A percentile compares a stretch with the other conserved stretches of the same genome.
Evolutionary conservation across 2,113 vertebrate genomes (phyloP).

Genomic region (Pluvianellus socialis): DNA sequence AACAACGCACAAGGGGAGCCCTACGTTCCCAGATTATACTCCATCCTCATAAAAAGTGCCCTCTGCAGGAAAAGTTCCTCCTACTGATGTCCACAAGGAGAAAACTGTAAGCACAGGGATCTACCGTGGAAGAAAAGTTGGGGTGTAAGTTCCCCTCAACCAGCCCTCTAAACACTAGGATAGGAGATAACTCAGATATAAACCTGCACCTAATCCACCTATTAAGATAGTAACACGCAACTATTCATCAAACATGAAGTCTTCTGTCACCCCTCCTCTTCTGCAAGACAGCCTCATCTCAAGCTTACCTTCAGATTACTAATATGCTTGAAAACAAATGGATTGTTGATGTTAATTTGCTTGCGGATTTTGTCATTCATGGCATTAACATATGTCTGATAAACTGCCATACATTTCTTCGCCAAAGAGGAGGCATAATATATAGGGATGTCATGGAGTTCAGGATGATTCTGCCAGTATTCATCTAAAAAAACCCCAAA

Average conservation of each 20-base stretch:
- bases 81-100: neutral
- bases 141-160: neutral
- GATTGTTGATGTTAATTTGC: conserved; percentile 98
- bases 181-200: neutral
- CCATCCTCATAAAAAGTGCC: neutral
- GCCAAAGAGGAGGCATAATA: conserved; percentile 97
- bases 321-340: conserved; percentile 98
- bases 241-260: neutral
- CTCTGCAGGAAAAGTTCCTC: neutral
- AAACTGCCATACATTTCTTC: conserved; percentile 98
- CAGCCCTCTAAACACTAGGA: neutral
- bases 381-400: conserved; percentile 96
- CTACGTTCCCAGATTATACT: neutral
- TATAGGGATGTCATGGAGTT: conserved; percentile 97
- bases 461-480: conserved; percentile 99
- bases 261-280: neutral
- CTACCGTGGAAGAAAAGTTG: neutral
- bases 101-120: neutral
- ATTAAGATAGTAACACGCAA: neutral
- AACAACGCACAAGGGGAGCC: accelerated
- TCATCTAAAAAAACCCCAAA: conserved; percentile 79
- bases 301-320: conserved; percentile 93
- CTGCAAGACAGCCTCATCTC: neutral
- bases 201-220: neutral
- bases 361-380: conserved; percentile 99